A percentile compares a stretch with the other conserved stretches of the same genome.
Conservation (phyloP, 2,113 vertebrate species). For the Poeciliopsis prolifica region DNA sequence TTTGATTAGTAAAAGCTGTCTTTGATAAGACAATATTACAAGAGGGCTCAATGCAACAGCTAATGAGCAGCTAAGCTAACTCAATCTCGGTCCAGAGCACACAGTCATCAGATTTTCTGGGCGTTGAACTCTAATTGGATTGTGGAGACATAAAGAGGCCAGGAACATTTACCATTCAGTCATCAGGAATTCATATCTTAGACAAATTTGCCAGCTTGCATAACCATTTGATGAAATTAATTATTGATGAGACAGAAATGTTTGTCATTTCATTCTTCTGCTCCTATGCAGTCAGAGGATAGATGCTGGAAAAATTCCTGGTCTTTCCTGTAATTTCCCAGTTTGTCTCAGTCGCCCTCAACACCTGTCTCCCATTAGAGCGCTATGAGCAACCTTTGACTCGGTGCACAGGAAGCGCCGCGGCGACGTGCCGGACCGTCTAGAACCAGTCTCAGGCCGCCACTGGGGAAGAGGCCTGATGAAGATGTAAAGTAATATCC, state of each 20-base stretch:
- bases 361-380: constrained; percentile 69
- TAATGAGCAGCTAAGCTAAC: constrained; percentile 74
- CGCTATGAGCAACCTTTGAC: constrained; percentile 35
- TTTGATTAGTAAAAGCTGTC: constrained; percentile 72
- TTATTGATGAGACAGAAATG: constrained; percentile 62
- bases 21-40: constrained; percentile 72
- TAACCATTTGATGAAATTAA: constrained; percentile 66
- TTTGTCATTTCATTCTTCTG: constrained; percentile 37
- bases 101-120: constrained; percentile 61
- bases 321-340: neutral
- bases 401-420: constrained; percentile 45
- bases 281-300: constrained; percentile 18
- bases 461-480: constrained; percentile 45
- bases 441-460: constrained; percentile 29
- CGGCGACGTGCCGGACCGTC: constrained; percentile 31
- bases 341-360: too few species aligned
- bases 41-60: constrained; percentile 68
- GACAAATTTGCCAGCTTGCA: constrained; percentile 65
- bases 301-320: constrained; percentile 15
- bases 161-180: constrained; percentile 64
- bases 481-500: constrained; percentile 69
- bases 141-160: constrained; percentile 61
- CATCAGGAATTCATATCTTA: constrained; percentile 65
- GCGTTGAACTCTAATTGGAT: constrained; percentile 70
- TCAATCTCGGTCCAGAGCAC: constrained; percentile 56